Evolutionary conservation across 2,113 vertebrate species (phyloP).

Genomic region (Craseonycteris thonglongyai): DNA sequence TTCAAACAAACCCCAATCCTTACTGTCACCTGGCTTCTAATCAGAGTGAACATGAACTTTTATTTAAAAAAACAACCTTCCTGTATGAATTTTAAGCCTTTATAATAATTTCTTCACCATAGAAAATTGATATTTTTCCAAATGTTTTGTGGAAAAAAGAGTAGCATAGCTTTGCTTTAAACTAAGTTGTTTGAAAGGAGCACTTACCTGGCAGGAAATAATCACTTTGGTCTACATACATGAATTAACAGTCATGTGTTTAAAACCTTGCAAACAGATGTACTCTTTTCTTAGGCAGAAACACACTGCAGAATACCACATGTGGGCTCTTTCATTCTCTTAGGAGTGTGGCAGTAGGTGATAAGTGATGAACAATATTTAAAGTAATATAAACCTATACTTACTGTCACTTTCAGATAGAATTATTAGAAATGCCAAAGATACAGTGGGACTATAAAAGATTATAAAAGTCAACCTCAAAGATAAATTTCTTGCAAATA

Average conservation of each 20-base stretch:
- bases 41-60: neutral
- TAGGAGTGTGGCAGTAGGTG: no score
- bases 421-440: neutral
- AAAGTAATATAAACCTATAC: neutral
- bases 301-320: neutral
- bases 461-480: neutral
- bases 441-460: neutral
- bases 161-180: neutral
- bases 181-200: neutral
- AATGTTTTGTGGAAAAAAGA: neutral
- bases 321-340: neutral
- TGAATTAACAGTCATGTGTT: slow-evolving; percentile 26
- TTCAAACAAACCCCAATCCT: neutral
- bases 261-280: slow-evolving; percentile 33
- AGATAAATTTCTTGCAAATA: neutral
- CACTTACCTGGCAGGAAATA: neutral
- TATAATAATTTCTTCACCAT: neutral
- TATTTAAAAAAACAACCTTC: neutral
- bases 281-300: neutral
- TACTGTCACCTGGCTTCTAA: neutral
- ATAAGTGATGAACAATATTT: neutral
- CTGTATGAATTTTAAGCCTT: neutral
- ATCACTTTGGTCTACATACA: neutral
- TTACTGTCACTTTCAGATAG: neutral
- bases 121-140: neutral